phyloP scores from a whole-genome alignment of 1,140 invertebrate genomes.

The Artemia franciscana region DNA sequence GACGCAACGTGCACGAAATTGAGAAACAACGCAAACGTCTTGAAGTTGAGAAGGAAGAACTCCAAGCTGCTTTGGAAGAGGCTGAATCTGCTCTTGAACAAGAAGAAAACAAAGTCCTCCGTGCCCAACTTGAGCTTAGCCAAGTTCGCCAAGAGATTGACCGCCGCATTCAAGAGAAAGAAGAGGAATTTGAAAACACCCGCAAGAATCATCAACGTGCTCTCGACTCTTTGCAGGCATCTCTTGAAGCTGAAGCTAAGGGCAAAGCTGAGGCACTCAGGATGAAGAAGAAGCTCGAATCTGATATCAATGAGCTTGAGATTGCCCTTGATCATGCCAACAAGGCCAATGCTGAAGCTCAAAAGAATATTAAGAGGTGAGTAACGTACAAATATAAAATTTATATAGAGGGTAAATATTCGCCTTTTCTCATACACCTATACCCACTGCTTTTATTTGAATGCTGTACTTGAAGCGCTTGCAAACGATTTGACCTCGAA shows the following conservation, averaged over 20 bases:
- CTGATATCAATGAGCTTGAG: slow-evolving; percentile 97
- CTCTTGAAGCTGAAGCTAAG: slow-evolving; percentile 93
- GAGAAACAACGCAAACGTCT: slow-evolving; percentile 93
- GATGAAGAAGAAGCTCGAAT: slow-evolving; percentile 99
- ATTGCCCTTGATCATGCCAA: slow-evolving; percentile 94
- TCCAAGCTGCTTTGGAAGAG: slow-evolving; percentile 94
- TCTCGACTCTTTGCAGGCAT: slow-evolving; percentile 97
- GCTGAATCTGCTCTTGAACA: slow-evolving; percentile 96
- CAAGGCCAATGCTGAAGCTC: slow-evolving; percentile 91
- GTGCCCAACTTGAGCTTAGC: slow-evolving; percentile 85
- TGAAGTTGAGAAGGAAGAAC: slow-evolving; percentile 96
- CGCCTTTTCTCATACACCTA: no score
- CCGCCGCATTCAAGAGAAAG: slow-evolving; percentile 94
- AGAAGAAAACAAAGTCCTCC: slow-evolving; percentile 90
- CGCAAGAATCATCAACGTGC: slow-evolving; percentile 95
- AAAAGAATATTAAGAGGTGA: slow-evolving; percentile 96
- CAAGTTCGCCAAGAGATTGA: slow-evolving; percentile 97
- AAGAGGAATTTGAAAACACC: slow-evolving; percentile 99
- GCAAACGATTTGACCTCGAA: no score
- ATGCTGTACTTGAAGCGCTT: no score
- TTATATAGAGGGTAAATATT: no score
- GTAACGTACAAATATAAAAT: no score
- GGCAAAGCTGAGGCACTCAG: slow-evolving; percentile 95
- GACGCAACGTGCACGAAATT: slow-evolving; percentile 92
- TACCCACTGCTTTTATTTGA: no score